These are phyloP conservation scores for Hybos culiciformis DNA, from an alignment of 2,888 invertebrate species.

Conservation along the genomic window DNA sequence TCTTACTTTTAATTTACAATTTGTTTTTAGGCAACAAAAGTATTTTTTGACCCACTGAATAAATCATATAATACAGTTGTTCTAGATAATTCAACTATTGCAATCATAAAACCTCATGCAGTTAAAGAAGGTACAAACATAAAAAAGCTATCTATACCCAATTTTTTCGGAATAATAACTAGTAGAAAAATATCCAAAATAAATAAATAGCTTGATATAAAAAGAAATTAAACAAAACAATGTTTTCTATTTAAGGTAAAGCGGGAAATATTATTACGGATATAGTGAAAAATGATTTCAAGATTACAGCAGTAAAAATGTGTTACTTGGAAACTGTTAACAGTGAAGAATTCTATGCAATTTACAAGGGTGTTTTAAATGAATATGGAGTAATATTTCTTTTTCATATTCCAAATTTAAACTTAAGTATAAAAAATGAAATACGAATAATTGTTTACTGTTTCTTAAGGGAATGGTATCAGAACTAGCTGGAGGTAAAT, in stretches of 20 bases:
- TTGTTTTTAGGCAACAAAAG: constrained; percentile 40
- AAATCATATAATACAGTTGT: constrained; percentile 40
- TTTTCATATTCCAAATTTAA: no score
- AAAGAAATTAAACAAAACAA: no score
- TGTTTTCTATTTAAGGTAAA: no score
- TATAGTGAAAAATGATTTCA: constrained; percentile 63
- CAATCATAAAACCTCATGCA: constrained; percentile 82
- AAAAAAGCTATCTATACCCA: no score
- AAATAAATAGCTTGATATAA: no score
- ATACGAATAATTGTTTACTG: background rate
- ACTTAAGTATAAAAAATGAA: background rate
- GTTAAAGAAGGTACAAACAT: constrained; percentile 56
- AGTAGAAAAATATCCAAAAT: no score
- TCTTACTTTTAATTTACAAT: background rate
- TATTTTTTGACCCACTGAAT: constrained; percentile 45
- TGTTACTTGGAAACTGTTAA: constrained; percentile 64
- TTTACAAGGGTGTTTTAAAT: constrained; percentile 77
- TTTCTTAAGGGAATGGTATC: constrained; percentile 58
- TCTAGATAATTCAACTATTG: constrained; percentile 57
- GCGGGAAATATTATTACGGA: constrained; percentile 56
- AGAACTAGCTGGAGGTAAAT: constrained; percentile 72
- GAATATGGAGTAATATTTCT: constrained; percentile 49
- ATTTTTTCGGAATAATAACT: no score
- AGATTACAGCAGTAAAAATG: constrained; percentile 67
- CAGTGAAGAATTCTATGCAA: constrained; percentile 83